Evolutionary conservation across 2,888 invertebrate species (phyloP).

Genomic region (Coenonympha arcania): DNA sequence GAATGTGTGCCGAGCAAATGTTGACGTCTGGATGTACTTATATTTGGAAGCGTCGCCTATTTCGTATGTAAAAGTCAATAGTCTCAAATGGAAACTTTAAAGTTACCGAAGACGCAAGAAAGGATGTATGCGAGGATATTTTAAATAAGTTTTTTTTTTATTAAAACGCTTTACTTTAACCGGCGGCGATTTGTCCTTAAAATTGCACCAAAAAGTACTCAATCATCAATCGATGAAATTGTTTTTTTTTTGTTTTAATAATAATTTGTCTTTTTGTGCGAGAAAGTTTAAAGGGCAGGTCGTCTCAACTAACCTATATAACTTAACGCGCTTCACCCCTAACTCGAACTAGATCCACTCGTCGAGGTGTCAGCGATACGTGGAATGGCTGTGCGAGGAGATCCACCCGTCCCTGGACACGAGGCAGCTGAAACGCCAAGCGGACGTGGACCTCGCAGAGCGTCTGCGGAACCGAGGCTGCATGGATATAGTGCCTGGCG

Average conservation of each 20-base stretch:
- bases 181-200: conserved; percentile 19
- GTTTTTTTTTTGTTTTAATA: too few species aligned
- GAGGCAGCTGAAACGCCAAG: conserved; percentile 58
- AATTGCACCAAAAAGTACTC: not conserved
- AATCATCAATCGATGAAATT: too few species aligned
- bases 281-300: conserved; percentile 28
- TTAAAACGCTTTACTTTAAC: conserved; percentile 23
- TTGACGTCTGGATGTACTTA: conserved; percentile 13
- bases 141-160: conserved; percentile 5
- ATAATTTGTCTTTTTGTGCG: not conserved
- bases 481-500: conserved; percentile 37
- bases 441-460: conserved; percentile 57
- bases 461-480: conserved; percentile 49
- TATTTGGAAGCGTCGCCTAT: conserved; percentile 17
- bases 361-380: conserved; percentile 87
- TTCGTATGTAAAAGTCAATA: conserved; percentile 20
- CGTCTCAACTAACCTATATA: conserved; percentile 59
- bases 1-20: conserved; percentile 18
- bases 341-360: conserved; percentile 86
- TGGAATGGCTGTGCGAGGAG: conserved; percentile 86
- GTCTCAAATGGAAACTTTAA: conserved; percentile 10
- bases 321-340: conserved; percentile 62
- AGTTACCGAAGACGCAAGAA: conserved; percentile 14
- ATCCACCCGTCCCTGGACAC: conserved; percentile 85
- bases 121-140: conserved; percentile 19